Base-by-base conservation (phyloP, 2,797 vertebrate genomes). In the Anguilla anguilla region DNA sequence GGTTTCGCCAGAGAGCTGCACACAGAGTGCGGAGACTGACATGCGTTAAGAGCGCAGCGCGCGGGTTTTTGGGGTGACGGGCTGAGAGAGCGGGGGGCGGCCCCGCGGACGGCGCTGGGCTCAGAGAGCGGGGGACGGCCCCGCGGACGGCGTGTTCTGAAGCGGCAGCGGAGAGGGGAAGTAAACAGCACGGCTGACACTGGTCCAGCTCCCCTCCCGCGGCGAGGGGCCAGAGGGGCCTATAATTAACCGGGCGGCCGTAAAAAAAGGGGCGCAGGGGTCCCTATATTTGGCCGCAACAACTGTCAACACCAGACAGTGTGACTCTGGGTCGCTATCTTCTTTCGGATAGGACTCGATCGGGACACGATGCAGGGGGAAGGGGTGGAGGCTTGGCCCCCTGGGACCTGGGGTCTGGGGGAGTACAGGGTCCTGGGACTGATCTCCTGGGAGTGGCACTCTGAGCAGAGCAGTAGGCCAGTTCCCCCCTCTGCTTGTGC, bases 281-380 rank as follows among this genome's bases (percentile, higher is more conserved):
- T 69, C 64, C 93, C 93, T 93, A 93, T 94, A 92, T 92, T 94
- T 10, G 92, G 92, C 81, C 91, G 83, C 88, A 84, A 77, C 83
- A 91, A 91, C 84, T 89, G 85, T 67, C 53, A 85, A 81, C 85
- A 87, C 81, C 87, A 91, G 79, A 89, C 89, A 89, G 91, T 87
- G 89, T 88, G 59, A 90, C 91, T 91, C 85, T 35, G 72, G 89
- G 79, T 5, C 3, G 87, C 83, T 87, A 77, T 91, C 92, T 94
- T 93, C 91, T 92, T 94, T 94, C 91, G 95, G 93, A 86, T 92
- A 92, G 28, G 4, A 89, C 90, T 92, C 89, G 88, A 87, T 25
- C 53, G 86, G 64, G 25, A n/a, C 64, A 67, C 6, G 5, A 49
- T 2, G 6, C 91, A 85, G 87, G 46, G 7, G 49, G 19, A 6